phyloP scores from a whole-genome alignment of 2,888 invertebrate genomes.

The Stenchaetothrips biformis region DNA sequence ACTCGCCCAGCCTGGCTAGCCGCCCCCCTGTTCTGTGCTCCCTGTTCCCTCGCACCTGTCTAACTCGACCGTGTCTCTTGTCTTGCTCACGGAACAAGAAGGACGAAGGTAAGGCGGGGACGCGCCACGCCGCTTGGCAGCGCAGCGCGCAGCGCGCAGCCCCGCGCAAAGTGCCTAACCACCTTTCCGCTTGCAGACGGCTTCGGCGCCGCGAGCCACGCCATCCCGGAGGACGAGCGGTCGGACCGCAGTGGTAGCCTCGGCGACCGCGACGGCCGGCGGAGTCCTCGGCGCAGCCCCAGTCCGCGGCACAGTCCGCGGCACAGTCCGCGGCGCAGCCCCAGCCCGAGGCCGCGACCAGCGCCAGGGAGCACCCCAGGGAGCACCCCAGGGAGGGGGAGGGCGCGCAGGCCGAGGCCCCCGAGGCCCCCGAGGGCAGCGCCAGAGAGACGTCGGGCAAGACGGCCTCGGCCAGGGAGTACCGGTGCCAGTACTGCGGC shows the following conservation, averaged over 20 bases:
- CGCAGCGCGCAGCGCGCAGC: too few species aligned
- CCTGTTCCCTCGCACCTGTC: not conserved
- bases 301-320: too few species aligned
- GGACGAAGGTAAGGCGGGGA: too few species aligned
- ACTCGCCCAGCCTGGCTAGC: not conserved
- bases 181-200: not conserved
- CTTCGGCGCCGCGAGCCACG: not conserved
- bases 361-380: too few species aligned
- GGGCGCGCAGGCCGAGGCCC: slow-evolving; percentile 33
- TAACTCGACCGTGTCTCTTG: not conserved
- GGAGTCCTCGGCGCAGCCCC: not conserved
- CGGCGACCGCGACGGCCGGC: not conserved
- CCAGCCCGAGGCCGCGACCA: too few species aligned
- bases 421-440: slow-evolving; percentile 33
- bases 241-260: slow-evolving; percentile 15
- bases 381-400: not conserved
- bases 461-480: slow-evolving; percentile 68
- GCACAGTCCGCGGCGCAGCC: not conserved
- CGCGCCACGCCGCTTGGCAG: too few species aligned
- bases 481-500: slow-evolving; percentile 82
- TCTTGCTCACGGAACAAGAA: too few species aligned
- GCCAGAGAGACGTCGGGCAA: slow-evolving; percentile 53
- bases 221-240: not conserved
- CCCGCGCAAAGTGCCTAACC: not conserved
- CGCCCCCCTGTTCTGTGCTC: too few species aligned